Conservation (phyloP, 64 coral and sea anemone genomes). For the Porites australiensis region DNA sequence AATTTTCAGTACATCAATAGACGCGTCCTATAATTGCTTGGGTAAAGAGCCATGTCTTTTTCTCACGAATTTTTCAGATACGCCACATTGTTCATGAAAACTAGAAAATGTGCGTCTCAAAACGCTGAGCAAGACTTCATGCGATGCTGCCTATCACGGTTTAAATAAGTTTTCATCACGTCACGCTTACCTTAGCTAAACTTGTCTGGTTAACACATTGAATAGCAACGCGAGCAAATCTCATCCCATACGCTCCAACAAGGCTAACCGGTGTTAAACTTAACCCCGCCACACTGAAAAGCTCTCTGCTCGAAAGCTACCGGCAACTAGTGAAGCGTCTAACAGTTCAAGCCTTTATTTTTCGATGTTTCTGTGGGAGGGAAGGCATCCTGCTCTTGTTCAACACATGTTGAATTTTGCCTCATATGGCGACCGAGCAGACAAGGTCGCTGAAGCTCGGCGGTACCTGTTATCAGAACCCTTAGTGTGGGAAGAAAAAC, state of each 20-base stretch:
- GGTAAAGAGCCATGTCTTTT: constrained; percentile 10
- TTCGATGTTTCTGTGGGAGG: constrained; percentile 49
- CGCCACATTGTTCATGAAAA: background rate
- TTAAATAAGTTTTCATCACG: background rate
- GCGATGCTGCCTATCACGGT: background rate
- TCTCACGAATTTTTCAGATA: background rate
- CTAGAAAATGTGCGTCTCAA: background rate
- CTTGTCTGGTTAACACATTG: background rate
- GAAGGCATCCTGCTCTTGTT: constrained; percentile 8
- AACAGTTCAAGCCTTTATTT: constrained; percentile 40
- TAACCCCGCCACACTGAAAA: background rate
- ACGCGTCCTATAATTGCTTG: background rate
- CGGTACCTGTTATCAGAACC: constrained; percentile 22
- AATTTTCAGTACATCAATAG: no score
- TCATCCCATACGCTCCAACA: background rate
- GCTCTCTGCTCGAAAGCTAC: constrained; percentile 18
- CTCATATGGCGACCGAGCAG: constrained; percentile 33
- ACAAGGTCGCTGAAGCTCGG: background rate
- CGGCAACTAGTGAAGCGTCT: constrained; percentile 33
- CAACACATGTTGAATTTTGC: constrained; percentile 51
- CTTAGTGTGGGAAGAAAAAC: constrained; percentile 2
- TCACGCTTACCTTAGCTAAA: background rate
- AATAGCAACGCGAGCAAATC: background rate
- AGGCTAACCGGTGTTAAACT: background rate
- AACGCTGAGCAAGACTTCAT: background rate